These are phyloP conservation scores for Dendroctonus valens DNA, from an alignment of 1,140 invertebrate species.

Conservation along the genomic window DNA sequence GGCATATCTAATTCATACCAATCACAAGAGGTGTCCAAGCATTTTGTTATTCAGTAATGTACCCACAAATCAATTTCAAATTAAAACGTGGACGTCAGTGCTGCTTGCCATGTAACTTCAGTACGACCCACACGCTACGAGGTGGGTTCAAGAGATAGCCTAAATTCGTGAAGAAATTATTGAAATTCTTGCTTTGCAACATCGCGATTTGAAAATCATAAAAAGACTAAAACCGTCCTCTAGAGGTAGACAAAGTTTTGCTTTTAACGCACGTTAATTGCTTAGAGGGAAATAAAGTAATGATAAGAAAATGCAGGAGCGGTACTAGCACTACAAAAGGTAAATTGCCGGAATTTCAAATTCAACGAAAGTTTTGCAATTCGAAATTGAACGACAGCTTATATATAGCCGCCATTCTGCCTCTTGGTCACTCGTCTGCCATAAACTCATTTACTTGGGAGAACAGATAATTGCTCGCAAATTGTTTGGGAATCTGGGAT, in stretches of 20 bases:
- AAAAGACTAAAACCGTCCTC: too few species aligned
- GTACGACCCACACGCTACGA: too few species aligned
- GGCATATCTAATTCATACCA: neutral
- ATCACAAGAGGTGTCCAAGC: slow-evolving; percentile 1
- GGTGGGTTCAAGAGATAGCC: too few species aligned
- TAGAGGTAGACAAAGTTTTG: too few species aligned
- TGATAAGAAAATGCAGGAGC: too few species aligned
- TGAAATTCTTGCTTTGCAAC: too few species aligned
- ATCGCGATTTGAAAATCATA: too few species aligned
- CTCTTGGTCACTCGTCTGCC: slow-evolving; percentile 24
- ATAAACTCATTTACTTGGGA: slow-evolving; percentile 30
- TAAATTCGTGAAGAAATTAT: too few species aligned
- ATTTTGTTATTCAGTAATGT: neutral
- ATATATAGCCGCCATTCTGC: slow-evolving; percentile 20
- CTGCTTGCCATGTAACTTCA: neutral
- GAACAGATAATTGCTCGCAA: slow-evolving; percentile 29
- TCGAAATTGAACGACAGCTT: slow-evolving; percentile 17
- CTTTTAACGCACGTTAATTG: too few species aligned
- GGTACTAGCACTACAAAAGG: neutral
- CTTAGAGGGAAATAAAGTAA: too few species aligned
- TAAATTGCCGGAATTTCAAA: slow-evolving; percentile 22
- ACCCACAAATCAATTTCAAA: slow-evolving; percentile 5
- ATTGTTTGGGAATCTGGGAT: slow-evolving; percentile 29
- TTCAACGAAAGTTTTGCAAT: slow-evolving; percentile 25
- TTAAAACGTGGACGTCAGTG: neutral